These are phyloP conservation scores for Dreissena polymorpha DNA, from an alignment of 1,140 invertebrate genomes.

Conservation along the genomic window DNA sequence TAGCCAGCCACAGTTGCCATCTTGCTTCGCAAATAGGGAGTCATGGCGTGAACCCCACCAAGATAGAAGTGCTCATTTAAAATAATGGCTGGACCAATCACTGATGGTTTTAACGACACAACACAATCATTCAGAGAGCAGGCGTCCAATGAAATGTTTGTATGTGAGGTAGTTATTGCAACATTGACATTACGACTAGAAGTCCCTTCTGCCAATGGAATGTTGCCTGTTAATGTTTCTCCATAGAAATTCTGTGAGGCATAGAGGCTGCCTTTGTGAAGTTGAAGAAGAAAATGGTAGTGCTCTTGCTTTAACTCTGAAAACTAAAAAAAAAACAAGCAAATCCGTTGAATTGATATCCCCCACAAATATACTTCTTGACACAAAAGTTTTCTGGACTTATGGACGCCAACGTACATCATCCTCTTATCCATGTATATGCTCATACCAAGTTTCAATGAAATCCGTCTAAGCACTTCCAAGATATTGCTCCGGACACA, in stretches of 20 bases:
- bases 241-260: constrained; percentile 37
- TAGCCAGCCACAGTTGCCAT: constrained; percentile 9
- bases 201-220: neutral
- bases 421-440: too few relatives aligned
- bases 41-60: constrained; percentile 25
- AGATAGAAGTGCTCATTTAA: constrained; percentile 24
- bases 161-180: constrained; percentile 23
- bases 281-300: constrained; percentile 22
- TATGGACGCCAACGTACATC: too few relatives aligned
- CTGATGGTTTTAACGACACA: constrained; percentile 7
- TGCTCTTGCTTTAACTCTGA: neutral
- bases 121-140: constrained; percentile 22
- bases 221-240: constrained; percentile 7
- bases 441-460: too few relatives aligned
- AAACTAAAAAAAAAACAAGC: constrained; percentile 15
- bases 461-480: too few relatives aligned
- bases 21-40: constrained; percentile 51
- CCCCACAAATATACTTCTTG: too few relatives aligned
- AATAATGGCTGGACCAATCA: constrained; percentile 15
- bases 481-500: too few relatives aligned
- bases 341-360: too few relatives aligned
- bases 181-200: constrained; percentile 1
- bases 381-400: too few relatives aligned
- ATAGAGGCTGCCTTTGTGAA: neutral
- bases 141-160: constrained; percentile 13